Conservation (phyloP, 2,888 invertebrate species). For the Drosophila rubida region DNA sequence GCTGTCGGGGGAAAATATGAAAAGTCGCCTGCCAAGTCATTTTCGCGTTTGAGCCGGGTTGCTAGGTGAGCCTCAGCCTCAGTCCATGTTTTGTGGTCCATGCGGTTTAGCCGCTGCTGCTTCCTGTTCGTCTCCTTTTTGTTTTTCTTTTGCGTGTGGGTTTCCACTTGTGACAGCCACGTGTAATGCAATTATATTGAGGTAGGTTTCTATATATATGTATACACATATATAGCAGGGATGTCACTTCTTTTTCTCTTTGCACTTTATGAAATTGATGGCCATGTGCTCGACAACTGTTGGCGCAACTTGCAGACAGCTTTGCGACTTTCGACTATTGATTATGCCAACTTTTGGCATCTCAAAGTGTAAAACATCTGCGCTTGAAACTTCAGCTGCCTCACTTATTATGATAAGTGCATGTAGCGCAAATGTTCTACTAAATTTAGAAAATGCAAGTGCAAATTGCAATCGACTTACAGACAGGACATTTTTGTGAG, state of each 20-base stretch:
- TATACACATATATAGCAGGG: not conserved
- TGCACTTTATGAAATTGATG: conserved; percentile 58
- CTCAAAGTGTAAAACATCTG: conserved; percentile 1
- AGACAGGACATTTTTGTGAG: too few species aligned
- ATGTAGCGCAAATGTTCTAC: not conserved
- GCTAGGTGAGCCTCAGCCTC: conserved; percentile 24
- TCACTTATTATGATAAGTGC: conserved; percentile 19
- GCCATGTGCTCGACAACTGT: conserved; percentile 8
- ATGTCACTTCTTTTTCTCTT: conserved; percentile 51
- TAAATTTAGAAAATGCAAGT: not conserved
- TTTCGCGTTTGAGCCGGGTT: conserved; percentile 61
- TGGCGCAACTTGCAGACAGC: conserved; percentile 20
- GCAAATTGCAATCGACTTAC: not conserved
- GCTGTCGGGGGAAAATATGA: conserved; percentile 62
- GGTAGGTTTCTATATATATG: conserved; percentile 58
- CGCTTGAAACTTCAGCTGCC: conserved; percentile 19
- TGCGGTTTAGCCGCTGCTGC: conserved; percentile 46
- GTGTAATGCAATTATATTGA: conserved; percentile 78
- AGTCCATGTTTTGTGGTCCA: conserved; percentile 37
- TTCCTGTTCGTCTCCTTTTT: conserved; percentile 14
- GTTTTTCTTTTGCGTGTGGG: conserved; percentile 33
- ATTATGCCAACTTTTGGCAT: conserved; percentile 31
- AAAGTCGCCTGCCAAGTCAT: conserved; percentile 69
- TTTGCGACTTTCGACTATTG: conserved; percentile 36
- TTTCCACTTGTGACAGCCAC: conserved; percentile 64